Percentiles rank a stretch among this genome's conserved stretches.
Evolutionary conservation across 2,888 invertebrate species (phyloP).

Genomic region (Pristionchus fissidentatus): DNA sequence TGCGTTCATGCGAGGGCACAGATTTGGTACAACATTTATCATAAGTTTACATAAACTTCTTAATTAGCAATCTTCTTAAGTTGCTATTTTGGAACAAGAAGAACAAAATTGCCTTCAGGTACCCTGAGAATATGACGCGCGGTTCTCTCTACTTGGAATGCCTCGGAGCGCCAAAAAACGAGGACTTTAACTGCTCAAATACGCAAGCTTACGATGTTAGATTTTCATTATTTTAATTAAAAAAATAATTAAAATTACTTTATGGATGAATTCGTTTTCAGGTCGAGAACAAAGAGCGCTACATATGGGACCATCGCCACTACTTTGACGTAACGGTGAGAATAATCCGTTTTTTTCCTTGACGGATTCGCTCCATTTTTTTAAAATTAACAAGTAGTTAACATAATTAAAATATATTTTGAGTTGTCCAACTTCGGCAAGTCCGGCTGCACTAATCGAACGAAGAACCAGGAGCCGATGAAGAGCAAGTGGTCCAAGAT

Average conservation of each 20-base stretch:
- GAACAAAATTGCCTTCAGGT: constrained; percentile 44
- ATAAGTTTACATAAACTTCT: no score
- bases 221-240: not conserved
- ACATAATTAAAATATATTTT: not conserved
- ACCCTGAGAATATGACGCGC: constrained; percentile 59
- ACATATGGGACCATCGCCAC: constrained; percentile 64
- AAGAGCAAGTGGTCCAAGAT: not conserved
- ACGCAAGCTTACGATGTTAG: not conserved
- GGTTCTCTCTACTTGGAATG: constrained; percentile 57
- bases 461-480: not conserved
- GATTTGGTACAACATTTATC: no score
- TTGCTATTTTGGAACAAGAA: no score
- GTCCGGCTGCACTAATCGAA: constrained; percentile 40
- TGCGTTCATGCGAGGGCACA: no score
- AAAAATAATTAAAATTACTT: not conserved
- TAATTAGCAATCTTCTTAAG: no score
- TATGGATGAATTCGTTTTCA: no score
- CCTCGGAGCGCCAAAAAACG: constrained; percentile 59
- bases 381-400: not conserved
- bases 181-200: constrained; percentile 64
- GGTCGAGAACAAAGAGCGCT: constrained; percentile 51
- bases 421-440: constrained; percentile 36
- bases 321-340: constrained; percentile 55
- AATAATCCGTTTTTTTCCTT: no score
- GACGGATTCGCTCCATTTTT: no score